Evolutionary conservation across 2,888 invertebrate species (phyloP), one percentile per base, ranked within the genome.

Genomic region (Eutolmus rufibarbis): DNA sequence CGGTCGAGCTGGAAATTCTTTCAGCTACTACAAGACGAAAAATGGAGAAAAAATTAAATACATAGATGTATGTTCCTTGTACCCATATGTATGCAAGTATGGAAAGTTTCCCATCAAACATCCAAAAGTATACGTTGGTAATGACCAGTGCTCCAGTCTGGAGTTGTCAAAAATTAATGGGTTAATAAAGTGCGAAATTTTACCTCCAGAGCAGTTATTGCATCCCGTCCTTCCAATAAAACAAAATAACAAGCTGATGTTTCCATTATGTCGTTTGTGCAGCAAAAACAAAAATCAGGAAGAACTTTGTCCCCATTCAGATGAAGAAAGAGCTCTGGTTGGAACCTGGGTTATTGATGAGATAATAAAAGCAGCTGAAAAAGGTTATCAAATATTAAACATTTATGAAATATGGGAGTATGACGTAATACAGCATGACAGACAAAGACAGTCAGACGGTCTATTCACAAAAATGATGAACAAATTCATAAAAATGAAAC

Each of bases 321-420:
- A 46, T 51, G 88, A 88, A 87, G 74, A 89, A 89, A 81, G 89
- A 90, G 77, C 82, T 14, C 46, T 88, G 78, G 79, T 79, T 43
- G 91, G 91, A 0, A 91, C 91, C 0, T 91, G 90, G 90, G 89
- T 90, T 57, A 90, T 90, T 9, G 90, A 90, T 31, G 91, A 91
- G 87, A 78, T 91, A 5, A 74, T 89, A 66, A 89, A 89, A 81
- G 91, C 91, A 23, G 1, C 46, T 89, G 23, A 88, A 89, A 79
- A 90, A n/a, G n/a, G 90, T 0, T 91, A 91, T 74, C 81, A 86
- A 34, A 86, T 91, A 1, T 2, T 89, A 0, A 78, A 89, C 56
- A 88, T 90, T 7, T 89, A 89, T 46, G 90, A 91, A 88, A 89
- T 91, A 9, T 91, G 91, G 90, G 89, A 90, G 79, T 91, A 90